A percentile compares a stretch with the other conserved stretches of the same genome.
phyloP scores from a whole-genome alignment of 2,113 vertebrate species.

The Pangasianodon gigas region DNA sequence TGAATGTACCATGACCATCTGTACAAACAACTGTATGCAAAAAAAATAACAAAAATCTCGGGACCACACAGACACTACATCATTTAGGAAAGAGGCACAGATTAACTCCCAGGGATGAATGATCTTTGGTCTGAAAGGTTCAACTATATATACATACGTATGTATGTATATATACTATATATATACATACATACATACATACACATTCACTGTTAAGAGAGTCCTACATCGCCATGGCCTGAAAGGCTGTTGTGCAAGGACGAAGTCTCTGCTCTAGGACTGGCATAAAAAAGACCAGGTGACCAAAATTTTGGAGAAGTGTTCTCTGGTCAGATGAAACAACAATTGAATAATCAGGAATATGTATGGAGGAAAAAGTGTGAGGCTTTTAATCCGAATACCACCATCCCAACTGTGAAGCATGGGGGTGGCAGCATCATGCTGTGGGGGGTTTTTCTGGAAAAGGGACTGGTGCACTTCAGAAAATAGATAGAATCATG shows the following conservation, averaged over 20 bases:
- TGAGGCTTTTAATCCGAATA: neutral
- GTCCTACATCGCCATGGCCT: neutral
- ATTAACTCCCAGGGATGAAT: neutral
- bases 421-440: neutral
- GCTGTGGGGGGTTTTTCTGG: neutral
- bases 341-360: neutral
- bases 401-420: neutral
- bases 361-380: neutral
- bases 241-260: neutral
- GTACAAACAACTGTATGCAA: neutral
- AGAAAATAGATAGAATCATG: neutral
- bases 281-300: neutral
- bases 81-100: neutral
- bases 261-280: neutral
- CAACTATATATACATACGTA: no score
- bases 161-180: no score
- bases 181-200: no score
- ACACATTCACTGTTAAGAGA: neutral
- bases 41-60: neutral
- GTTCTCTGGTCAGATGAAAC: neutral
- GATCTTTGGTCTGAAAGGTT: neutral
- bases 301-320: neutral
- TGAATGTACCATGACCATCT: neutral
- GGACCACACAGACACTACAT: neutral
- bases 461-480: neutral